Percentiles rank a stretch among this genome's conserved stretches.
Conservation (phyloP, 2,888 invertebrate species). For the Balanococcus diminutus region DNA sequence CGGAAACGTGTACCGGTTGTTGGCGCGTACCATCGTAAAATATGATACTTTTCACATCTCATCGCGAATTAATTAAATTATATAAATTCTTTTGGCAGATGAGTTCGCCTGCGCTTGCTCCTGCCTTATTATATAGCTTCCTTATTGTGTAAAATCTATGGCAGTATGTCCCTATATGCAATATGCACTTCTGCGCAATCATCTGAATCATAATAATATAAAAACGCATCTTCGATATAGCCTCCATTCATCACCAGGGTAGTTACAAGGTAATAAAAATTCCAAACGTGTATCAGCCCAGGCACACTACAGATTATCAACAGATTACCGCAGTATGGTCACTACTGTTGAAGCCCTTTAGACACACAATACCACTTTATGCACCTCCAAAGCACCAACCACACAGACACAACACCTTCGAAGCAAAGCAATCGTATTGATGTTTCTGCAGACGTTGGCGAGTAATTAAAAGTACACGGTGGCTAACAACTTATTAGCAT, state of each 20-base stretch:
- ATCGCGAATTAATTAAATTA: conserved; percentile 20
- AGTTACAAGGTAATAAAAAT: background rate
- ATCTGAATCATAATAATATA: background rate
- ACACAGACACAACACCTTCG: background rate
- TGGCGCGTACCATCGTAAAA: background rate
- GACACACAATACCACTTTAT: background rate
- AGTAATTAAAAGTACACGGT: conserved; percentile 41
- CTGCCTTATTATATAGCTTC: conserved; percentile 5
- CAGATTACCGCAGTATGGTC: background rate
- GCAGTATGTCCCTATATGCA: background rate
- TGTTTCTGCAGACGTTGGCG: background rate
- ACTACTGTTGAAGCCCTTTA: background rate
- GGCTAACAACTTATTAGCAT: conserved; percentile 37
- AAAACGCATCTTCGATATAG: background rate
- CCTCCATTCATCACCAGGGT: background rate
- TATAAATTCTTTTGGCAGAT: background rate
- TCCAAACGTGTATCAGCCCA: background rate
- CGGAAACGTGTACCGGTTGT: background rate
- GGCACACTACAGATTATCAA: background rate
- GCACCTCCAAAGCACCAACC: background rate
- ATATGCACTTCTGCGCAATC: background rate
- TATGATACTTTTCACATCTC: conserved; percentile 2
- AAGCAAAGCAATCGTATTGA: background rate
- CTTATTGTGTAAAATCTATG: too few relatives aligned
- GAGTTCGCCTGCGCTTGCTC: background rate